Conservation (phyloP, 37 sponge, comb jelly and placozoan genomes). For the Halisarca cf. caerulea region DNA sequence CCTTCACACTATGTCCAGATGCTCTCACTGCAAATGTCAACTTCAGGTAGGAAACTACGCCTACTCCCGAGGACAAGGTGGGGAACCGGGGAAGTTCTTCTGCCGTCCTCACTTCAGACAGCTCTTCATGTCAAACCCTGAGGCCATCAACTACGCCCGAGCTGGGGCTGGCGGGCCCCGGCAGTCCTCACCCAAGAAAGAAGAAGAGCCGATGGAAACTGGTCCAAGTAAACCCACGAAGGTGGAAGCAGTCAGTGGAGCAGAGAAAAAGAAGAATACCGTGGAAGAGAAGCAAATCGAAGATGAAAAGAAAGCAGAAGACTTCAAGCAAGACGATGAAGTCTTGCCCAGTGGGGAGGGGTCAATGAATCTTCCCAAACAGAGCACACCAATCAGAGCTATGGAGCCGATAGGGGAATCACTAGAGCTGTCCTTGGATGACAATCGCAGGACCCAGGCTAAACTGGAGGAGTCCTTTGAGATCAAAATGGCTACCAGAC, state of each 20-base stretch:
- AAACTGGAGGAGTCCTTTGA: neutral
- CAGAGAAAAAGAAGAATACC: neutral
- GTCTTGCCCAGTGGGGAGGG: neutral
- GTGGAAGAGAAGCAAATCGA: neutral
- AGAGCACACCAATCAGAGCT: neutral
- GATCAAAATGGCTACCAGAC: no score
- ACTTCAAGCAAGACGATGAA: no score
- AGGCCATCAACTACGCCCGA: conserved; percentile 66
- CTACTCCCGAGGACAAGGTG: conserved; percentile 59
- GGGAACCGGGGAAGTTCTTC: conserved; percentile 81
- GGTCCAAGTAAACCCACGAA: neutral
- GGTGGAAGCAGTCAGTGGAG: neutral
- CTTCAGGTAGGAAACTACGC: conserved; percentile 74
- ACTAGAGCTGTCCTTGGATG: neutral
- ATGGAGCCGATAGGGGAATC: no score
- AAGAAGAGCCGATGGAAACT: neutral
- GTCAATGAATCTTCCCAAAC: neutral
- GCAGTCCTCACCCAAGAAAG: neutral
- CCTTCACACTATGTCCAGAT: conserved; percentile 19
- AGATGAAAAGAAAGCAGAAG: neutral
- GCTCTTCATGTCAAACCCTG: conserved; percentile 84
- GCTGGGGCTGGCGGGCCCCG: conserved; percentile 20
- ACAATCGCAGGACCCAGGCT: neutral
- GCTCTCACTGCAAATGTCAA: conserved; percentile 74
- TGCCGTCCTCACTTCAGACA: conserved; percentile 81